Evolutionary conservation across 1,140 invertebrate species (phyloP).

Genomic region (Hycleus cichorii): DNA sequence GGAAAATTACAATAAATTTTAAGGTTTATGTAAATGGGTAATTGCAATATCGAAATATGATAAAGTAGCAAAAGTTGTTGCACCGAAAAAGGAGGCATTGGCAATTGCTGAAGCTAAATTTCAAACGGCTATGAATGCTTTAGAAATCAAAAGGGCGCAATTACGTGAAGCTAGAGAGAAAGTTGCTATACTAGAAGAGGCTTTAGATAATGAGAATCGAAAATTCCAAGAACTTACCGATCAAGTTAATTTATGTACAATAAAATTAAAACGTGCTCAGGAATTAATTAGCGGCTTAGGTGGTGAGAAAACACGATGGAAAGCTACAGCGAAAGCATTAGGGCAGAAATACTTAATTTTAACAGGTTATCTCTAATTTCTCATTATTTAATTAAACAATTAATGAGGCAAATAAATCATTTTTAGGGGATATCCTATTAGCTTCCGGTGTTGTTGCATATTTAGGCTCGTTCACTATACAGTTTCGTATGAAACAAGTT

Average conservation of each 20-base stretch:
- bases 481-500: constrained; percentile 64
- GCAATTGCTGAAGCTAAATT: constrained; percentile 62
- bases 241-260: constrained; percentile 80
- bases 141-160: constrained; percentile 69
- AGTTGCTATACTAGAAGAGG: constrained; percentile 60
- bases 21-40: constrained; percentile 78
- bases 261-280: constrained; percentile 86
- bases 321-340: constrained; percentile 64
- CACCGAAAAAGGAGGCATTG: constrained; percentile 74
- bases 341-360: constrained; percentile 58
- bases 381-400: background rate
- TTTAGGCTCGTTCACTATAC: constrained; percentile 80
- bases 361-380: constrained; percentile 21
- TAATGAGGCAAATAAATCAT: background rate
- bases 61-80: constrained; percentile 80
- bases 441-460: constrained; percentile 86
- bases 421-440: constrained; percentile 72
- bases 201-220: constrained; percentile 52
- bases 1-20: too few species aligned
- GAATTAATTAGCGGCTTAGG: constrained; percentile 84
- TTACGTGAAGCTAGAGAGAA: constrained; percentile 59
- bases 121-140: constrained; percentile 54
- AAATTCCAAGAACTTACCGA: constrained; percentile 60
- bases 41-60: constrained; percentile 90
- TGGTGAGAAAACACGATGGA: constrained; percentile 78